Conservation (phyloP, 2,888 invertebrate species). For the Periphyllus acericola region DNA sequence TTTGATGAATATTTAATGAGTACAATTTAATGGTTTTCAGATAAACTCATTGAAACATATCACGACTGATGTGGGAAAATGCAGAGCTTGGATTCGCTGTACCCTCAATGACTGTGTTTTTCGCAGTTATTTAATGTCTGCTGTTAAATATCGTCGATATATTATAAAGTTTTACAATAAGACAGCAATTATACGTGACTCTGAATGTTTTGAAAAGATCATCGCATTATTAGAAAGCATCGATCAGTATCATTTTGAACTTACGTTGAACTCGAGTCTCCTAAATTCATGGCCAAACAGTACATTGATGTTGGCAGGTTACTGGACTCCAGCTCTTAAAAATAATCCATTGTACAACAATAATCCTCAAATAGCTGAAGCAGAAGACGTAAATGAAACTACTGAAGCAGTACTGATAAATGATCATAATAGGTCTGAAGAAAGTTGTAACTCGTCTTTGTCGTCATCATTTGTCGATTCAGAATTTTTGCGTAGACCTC, state of each 20-base stretch:
- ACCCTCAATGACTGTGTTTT: conserved; percentile 89
- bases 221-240: conserved; percentile 81
- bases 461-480: conserved; percentile 44
- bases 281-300: conserved; percentile 90
- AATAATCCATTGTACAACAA: conserved; percentile 68
- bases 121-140: conserved; percentile 85
- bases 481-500: conserved; percentile 17
- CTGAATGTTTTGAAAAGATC: conserved; percentile 82
- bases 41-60: conserved; percentile 83
- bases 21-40: conserved; percentile 65
- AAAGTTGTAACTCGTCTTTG: conserved; percentile 31
- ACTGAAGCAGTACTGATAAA: conserved; percentile 13
- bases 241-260: conserved; percentile 74
- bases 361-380: conserved; percentile 36
- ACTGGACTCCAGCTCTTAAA: conserved; percentile 84
- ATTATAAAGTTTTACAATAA: conserved; percentile 85
- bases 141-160: conserved; percentile 80
- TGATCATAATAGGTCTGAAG: conserved; percentile 58
- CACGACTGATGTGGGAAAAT: conserved; percentile 88
- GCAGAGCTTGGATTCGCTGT: conserved; percentile 89
- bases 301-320: conserved; percentile 83
- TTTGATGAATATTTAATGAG: not conserved
- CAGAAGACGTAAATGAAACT: not conserved
- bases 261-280: conserved; percentile 86
- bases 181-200: conserved; percentile 84